phyloP scores from a whole-genome alignment of 2,113 vertebrate species.

The Aptenodytes forsteri region DNA sequence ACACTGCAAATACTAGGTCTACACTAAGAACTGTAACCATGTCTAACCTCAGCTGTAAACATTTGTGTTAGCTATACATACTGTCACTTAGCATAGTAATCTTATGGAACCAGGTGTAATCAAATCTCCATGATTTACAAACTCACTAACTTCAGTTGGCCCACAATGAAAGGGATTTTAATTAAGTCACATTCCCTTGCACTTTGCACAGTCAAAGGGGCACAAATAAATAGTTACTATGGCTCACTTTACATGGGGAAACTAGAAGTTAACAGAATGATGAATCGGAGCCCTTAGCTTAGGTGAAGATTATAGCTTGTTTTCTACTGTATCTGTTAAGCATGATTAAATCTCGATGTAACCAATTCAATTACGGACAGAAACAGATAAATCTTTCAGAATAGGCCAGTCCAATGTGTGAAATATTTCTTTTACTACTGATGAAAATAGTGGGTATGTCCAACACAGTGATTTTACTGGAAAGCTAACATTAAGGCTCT shows the following conservation, averaged over 20 bases:
- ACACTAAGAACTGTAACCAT: neutral
- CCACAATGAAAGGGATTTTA: neutral
- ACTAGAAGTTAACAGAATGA: neutral
- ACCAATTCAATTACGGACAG: neutral
- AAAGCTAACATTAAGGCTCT: neutral
- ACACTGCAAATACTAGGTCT: neutral
- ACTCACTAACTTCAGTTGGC: neutral
- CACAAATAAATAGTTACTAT: neutral
- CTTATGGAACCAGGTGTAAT: accelerated
- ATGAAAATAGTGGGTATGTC: neutral
- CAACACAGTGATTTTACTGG: neutral
- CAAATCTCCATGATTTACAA: neutral
- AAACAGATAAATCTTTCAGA: neutral
- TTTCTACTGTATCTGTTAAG: neutral
- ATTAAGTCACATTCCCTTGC: neutral
- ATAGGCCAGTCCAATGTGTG: neutral
- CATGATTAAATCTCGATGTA: neutral
- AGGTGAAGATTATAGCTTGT: neutral
- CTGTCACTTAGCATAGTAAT: neutral
- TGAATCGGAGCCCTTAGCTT: neutral
- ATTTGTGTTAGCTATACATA: neutral
- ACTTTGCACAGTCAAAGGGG: neutral
- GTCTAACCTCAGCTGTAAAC: neutral
- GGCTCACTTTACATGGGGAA: neutral
- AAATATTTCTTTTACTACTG: neutral